A percentile compares a stretch with the other conserved stretches of the same genome.
Conservation (phyloP, 2,888 invertebrate genomes). For the Slavum lentiscoides region DNA sequence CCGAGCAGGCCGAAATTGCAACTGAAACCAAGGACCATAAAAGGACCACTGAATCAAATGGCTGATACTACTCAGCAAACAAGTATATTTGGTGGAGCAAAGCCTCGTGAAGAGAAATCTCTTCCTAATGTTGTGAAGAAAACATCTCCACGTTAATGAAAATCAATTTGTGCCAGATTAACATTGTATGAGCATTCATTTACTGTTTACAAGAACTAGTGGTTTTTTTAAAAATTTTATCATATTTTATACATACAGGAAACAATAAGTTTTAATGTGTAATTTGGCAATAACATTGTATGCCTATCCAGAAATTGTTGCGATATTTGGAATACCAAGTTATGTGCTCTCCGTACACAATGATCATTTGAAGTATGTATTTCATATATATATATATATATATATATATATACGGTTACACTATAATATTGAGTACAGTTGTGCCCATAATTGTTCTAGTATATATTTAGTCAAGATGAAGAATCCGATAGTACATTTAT, state of each 20-base stretch:
- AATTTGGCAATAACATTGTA: constrained; percentile 38
- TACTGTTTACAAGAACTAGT: constrained; percentile 39
- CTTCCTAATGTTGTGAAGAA: constrained; percentile 50
- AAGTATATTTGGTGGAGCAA: constrained; percentile 91
- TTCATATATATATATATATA: constrained; percentile 25
- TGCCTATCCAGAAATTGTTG: constrained; percentile 42
- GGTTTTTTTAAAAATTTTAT: constrained; percentile 46
- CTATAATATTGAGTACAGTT: constrained; percentile 38
- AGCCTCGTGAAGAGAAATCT: constrained; percentile 81
- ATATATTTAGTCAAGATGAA: constrained; percentile 76
- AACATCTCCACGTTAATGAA: constrained; percentile 29
- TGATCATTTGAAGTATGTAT: constrained; percentile 49
- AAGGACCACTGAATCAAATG: constrained; percentile 82
- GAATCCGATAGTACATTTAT: constrained; percentile 95
- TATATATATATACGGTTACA: too few relatives aligned
- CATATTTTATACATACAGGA: constrained; percentile 43
- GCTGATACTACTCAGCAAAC: constrained; percentile 85
- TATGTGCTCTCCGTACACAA: constrained; percentile 22
- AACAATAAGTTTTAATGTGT: constrained; percentile 43
- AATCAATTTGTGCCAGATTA: constrained; percentile 40
- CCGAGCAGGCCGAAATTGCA: constrained; percentile 81
- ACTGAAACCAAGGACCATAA: constrained; percentile 82
- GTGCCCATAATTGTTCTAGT: constrained; percentile 41
- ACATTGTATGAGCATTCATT: constrained; percentile 50
- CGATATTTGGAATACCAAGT: constrained; percentile 27